Percentiles rank a stretch among this genome's conserved stretches.
Conservation (phyloP, 2,113 vertebrate species). For the Panthera leo region DNA sequence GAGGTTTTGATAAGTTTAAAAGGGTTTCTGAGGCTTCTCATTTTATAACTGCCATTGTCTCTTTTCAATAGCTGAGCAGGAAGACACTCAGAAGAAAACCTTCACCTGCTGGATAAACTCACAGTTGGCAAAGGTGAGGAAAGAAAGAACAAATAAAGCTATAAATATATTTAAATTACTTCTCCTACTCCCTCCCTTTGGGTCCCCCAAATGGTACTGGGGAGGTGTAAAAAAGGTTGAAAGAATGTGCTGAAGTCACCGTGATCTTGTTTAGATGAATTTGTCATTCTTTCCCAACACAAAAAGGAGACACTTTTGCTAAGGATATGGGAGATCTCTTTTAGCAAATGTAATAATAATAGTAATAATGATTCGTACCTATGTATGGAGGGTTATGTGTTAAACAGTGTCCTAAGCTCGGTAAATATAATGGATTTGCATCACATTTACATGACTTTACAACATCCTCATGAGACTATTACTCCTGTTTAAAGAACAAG, state of each 20-base stretch:
- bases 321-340: background rate
- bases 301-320: background rate
- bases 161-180: background rate
- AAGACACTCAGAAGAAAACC: conserved; percentile 96
- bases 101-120: conserved; percentile 99
- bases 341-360: background rate
- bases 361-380: background rate
- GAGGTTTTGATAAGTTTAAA: background rate
- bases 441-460: background rate
- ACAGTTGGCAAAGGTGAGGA: conserved; percentile 93
- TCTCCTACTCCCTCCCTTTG: background rate
- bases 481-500: background rate
- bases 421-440: background rate
- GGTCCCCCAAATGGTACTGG: background rate
- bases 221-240: background rate
- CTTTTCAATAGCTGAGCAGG: conserved; percentile 90
- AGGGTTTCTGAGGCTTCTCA: background rate
- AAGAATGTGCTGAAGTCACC: background rate
- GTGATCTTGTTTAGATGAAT: background rate
- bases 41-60: background rate
- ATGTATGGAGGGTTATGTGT: background rate
- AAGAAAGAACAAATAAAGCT: background rate
- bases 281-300: background rate
- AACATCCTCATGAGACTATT: background rate
- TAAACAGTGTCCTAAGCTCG: background rate